A percentile compares a stretch with the other conserved stretches of the same genome.
Evolutionary conservation across 2,888 invertebrate species (phyloP).

Genomic region (Psylliodes chrysocephalus): DNA sequence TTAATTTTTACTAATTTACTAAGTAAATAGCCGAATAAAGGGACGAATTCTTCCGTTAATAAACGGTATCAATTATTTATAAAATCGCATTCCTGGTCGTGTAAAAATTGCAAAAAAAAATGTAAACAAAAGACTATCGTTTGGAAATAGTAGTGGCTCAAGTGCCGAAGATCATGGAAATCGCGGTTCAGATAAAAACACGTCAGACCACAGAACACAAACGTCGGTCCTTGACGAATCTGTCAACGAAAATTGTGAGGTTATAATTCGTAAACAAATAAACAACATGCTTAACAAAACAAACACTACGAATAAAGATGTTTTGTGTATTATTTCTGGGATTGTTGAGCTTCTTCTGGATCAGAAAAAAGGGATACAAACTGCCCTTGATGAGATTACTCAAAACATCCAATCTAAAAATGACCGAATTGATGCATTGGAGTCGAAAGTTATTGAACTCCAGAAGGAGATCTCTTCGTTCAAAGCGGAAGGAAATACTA

Average conservation of each 20-base stretch:
- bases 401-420: neutral
- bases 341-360: neutral
- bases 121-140: neutral
- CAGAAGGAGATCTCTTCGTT: neutral
- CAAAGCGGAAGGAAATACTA: neutral
- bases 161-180: too few species aligned
- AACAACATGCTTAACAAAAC: neutral
- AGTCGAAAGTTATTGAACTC: neutral
- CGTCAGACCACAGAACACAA: too few species aligned
- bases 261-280: neutral
- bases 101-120: too few species aligned
- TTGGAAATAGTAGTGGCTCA: neutral
- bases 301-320: neutral
- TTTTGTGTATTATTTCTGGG: neutral
- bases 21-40: too few species aligned
- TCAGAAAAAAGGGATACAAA: neutral
- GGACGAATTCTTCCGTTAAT: too few species aligned
- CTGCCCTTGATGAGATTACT: neutral
- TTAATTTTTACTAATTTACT: too few species aligned
- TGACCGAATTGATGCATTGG: neutral
- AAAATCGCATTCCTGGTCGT: too few species aligned
- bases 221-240: neutral
- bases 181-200: too few species aligned
- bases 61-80: too few species aligned
- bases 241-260: neutral